Evolutionary conservation across 2,888 invertebrate genomes (phyloP), one percentile per base, ranked within the genome.

Genomic region (Suillia variegata): DNA sequence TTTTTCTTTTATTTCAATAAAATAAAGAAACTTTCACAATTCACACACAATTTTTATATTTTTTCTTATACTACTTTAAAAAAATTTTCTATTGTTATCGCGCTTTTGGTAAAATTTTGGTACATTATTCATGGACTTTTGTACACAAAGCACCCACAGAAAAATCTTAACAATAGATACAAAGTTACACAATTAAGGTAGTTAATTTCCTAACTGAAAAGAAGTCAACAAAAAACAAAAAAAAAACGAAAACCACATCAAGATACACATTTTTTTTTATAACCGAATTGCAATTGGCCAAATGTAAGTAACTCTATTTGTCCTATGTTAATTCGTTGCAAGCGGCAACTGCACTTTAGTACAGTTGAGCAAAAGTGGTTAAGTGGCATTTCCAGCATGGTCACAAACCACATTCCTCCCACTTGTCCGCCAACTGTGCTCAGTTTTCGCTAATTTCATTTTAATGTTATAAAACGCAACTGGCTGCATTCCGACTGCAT

Each of bases 11-110:
- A 18, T 45, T 45, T 13, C 3, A 38, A n/a, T n/a, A 13, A 13
- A 8, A 38, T n/a, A 38, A 38, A 20, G 18, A 45, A 45, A 45
- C 45, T 45, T 45, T 45, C 45, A 45, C 45, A 45, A 45, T 45
- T 45, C 18, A 18, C 20, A n/a, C n/a, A 45, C 17, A 45, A 20
- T 38, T 38, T 38, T 13, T 45, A 5, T 45, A 13, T 38, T 38
- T 31, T 31, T 31, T 31, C 31, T 31, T 31, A 6, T 31, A n/a
- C n/a, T n/a, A n/a, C n/a, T n/a, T n/a, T n/a, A n/a, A n/a, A n/a
- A n/a, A n/a, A n/a, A n/a, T n/a, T n/a, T n/a, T n/a, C n/a, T n/a
- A n/a, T n/a, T n/a, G n/a, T n/a, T n/a, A n/a, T n/a, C n/a, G n/a
- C n/a, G n/a, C 31, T 31, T 31, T 31, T 31, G 31, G 31, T n/a